Evolutionary conservation across 2,888 invertebrate genomes (phyloP).

Genomic region (Acanthococcus lagerstroemiae): DNA sequence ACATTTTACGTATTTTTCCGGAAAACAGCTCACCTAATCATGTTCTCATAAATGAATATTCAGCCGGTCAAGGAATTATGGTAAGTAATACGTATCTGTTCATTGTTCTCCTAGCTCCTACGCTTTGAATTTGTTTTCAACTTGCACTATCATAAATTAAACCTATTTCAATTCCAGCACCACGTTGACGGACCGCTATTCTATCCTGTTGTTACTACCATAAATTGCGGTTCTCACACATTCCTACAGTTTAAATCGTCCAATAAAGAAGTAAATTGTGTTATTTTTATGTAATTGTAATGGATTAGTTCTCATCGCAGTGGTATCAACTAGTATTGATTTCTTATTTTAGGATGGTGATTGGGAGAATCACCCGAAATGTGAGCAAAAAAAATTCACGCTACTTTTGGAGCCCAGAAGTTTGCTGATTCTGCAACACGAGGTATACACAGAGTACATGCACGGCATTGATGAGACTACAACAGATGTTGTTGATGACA

Average conservation of each 20-base stretch:
- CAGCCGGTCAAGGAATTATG: conserved; percentile 90
- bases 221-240: conserved; percentile 82
- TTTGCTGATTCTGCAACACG: conserved; percentile 70
- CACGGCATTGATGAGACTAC: conserved; percentile 72
- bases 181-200: conserved; percentile 94
- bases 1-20: conserved; percentile 57
- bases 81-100: too few relatives aligned
- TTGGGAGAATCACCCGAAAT: background rate
- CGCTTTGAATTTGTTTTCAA: too few relatives aligned
- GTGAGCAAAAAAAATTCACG: conserved; percentile 47
- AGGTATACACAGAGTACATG: conserved; percentile 70
- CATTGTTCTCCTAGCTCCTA: too few relatives aligned
- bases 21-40: conserved; percentile 70
- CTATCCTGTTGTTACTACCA: conserved; percentile 82
- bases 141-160: too few relatives aligned
- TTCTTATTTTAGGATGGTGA: background rate
- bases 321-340: too few relatives aligned
- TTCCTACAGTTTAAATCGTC: conserved; percentile 66
- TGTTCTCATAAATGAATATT: conserved; percentile 88
- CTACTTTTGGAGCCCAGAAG: conserved; percentile 82
- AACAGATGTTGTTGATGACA: conserved; percentile 53
- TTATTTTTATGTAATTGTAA: too few relatives aligned
- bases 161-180: conserved; percentile 56
- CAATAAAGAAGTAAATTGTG: conserved; percentile 31
- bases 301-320: background rate